A percentile compares a stretch with the other conserved stretches of the same genome.
phyloP scores from a whole-genome alignment of 37 sponge, comb jelly and placozoan genomes.

The Cladorhizidae sp. region DNA sequence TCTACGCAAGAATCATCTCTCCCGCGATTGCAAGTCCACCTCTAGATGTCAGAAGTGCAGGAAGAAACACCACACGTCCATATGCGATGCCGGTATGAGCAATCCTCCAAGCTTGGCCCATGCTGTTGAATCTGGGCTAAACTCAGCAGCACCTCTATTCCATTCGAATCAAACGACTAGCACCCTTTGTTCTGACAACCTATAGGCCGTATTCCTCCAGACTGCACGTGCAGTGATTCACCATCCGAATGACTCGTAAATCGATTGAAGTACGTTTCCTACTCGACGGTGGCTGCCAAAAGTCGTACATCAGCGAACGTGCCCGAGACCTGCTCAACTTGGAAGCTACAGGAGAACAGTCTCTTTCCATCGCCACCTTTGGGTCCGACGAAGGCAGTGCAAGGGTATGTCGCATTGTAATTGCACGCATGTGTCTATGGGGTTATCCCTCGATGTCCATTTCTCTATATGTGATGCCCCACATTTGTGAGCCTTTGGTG shows the following conservation, averaged over 20 bases:
- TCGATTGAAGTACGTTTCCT: slow-evolving; percentile 6
- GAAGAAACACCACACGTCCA: slow-evolving; percentile 42
- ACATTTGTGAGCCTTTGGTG: slow-evolving; percentile 55
- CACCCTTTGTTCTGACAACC: too few species aligned
- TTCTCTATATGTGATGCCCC: slow-evolving; percentile 31
- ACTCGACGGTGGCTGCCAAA: slow-evolving; percentile 49
- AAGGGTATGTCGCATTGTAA: slow-evolving; percentile 42
- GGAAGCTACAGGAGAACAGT: slow-evolving; percentile 9
- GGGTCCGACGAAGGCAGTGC: not conserved
- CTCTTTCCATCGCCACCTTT: not conserved
- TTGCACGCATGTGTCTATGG: slow-evolving; percentile 22
- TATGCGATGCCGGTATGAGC: slow-evolving; percentile 23
- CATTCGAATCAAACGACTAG: slow-evolving; percentile 15
- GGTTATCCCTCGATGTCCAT: slow-evolving; percentile 10
- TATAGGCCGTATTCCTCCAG: too few species aligned
- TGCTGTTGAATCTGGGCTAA: not conserved
- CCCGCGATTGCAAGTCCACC: slow-evolving; percentile 18
- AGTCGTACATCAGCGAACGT: slow-evolving; percentile 35
- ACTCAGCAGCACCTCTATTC: not conserved
- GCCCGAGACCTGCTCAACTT: slow-evolving; percentile 11
- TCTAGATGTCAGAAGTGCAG: slow-evolving; percentile 8
- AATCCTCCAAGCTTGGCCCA: not conserved
- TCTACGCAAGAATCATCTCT: slow-evolving; percentile 17
- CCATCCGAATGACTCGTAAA: slow-evolving; percentile 2
- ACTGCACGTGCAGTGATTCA: not conserved